Evolutionary conservation across 2,797 vertebrate species (phyloP), one percentile per base, ranked within the genome.

Genomic region (Glossophaga mutica): DNA sequence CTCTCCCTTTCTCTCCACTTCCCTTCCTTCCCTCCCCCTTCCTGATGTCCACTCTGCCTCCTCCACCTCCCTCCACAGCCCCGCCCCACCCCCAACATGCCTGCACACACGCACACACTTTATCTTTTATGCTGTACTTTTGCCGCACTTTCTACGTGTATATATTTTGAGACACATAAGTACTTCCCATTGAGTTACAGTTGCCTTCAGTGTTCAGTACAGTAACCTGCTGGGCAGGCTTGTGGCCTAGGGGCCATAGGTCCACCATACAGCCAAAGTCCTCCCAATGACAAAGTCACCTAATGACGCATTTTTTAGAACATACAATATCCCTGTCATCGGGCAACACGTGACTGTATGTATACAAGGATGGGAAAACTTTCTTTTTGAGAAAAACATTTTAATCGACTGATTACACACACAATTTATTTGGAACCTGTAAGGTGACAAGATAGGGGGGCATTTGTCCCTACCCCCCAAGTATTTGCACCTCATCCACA

Each of bases 211-310:
- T 1, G 34, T 4, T 52, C 48, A 48, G 76, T 0, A 15, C n/a
- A 15, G 48, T 8, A 24, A 29, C 76, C 2, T 24, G 11, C 10
- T 24, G 48, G 9, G 21, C n/a, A 9, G 48, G 21, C 76, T 12
- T 3, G 74, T 5, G 5, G 21, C 76, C 48, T 24, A 0, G 11
- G n/a, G 34, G n/a, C n/a, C n/a, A 1, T 1, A 16, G 76, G n/a
- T 8, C 1, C 4, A 1, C 76, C 48, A 2, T 1, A 5, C 1
- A 50, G n/a, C n/a, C 48, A 15, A 16, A 3, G 48, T 16, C 9
- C 48, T 14, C n/a, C 26, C n/a, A 1, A 16, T 12, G 6, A 24
- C 19, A 21, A 26, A 37, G 24, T 5, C n/a, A 9, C n/a, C 22
- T 2, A 24, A 26, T 5, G 29, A 46, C 9, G 14, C n/a, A 5